phyloP scores from a whole-genome alignment of 2,113 vertebrate genomes.

The Peucedramus taeniatus region DNA sequence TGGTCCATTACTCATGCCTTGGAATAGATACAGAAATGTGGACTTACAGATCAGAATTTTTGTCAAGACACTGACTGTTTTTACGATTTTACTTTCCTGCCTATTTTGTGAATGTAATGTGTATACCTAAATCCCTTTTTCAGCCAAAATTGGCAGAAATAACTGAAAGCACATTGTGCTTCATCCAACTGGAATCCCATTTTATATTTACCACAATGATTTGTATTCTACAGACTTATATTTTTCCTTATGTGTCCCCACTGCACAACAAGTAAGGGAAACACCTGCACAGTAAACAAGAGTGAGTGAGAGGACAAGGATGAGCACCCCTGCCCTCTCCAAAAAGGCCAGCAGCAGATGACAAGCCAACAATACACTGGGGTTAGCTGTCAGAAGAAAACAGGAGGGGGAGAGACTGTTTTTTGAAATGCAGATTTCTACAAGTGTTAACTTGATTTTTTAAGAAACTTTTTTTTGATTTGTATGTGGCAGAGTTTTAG shows the following conservation, averaged over 20 bases:
- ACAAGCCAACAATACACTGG: rapidly evolving
- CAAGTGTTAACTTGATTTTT: background rate
- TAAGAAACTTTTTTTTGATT: background rate
- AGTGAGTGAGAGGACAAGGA: background rate
- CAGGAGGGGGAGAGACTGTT: background rate
- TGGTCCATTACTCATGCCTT: background rate
- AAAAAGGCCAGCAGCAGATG: background rate
- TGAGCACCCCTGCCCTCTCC: background rate
- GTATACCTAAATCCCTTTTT: background rate
- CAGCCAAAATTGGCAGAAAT: background rate
- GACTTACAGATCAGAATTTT: background rate
- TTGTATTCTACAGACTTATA: background rate
- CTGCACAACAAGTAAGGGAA: background rate
- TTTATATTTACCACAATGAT: background rate
- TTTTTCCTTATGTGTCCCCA: background rate
- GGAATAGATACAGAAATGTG: background rate
- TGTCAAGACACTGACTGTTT: background rate
- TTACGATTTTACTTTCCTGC: background rate
- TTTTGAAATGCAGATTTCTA: background rate
- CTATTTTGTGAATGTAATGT: background rate
- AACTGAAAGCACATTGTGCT: background rate
- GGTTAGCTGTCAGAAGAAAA: background rate
- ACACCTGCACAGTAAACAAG: background rate
- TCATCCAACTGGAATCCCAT: background rate
- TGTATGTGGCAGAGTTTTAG: background rate